Evolutionary conservation across 2,797 vertebrate species (phyloP).

Genomic region (Micromesistius poutassou): DNA sequence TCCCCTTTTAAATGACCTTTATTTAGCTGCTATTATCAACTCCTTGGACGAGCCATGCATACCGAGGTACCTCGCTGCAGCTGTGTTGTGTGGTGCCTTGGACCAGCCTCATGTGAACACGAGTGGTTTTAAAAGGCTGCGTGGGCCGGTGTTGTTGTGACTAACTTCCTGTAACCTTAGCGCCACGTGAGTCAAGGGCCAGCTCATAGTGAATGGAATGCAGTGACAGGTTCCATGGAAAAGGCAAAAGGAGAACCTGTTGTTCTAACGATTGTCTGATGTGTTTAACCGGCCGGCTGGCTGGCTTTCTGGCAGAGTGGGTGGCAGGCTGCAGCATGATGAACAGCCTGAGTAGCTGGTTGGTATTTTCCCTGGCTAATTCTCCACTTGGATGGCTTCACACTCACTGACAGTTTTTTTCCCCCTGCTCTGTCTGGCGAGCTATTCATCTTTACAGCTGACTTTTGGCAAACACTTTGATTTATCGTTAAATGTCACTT

Average conservation of each 20-base stretch:
- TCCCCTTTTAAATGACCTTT: neutral
- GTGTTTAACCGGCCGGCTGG: slow-evolving; percentile 29
- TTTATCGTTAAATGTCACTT: slow-evolving; percentile 10
- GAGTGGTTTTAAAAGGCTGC: slow-evolving; percentile 35
- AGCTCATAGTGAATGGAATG: slow-evolving; percentile 61
- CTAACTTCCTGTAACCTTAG: slow-evolving; percentile 57
- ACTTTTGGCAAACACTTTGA: slow-evolving; percentile 9
- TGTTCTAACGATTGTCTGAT: slow-evolving; percentile 45
- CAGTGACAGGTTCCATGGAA: slow-evolving; percentile 64
- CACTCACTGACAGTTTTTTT: slow-evolving; percentile 17
- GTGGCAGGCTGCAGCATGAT: slow-evolving; percentile 37
- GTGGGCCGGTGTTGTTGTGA: slow-evolving; percentile 50
- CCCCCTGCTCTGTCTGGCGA: slow-evolving; percentile 1
- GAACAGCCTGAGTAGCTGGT: slow-evolving; percentile 19
- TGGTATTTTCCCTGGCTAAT: slow-evolving; percentile 22
- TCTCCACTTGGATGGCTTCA: slow-evolving; percentile 17
- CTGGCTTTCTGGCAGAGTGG: slow-evolving; percentile 42
- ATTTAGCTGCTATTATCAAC: neutral
- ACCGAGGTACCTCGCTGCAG: slow-evolving; percentile 29
- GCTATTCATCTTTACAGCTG: slow-evolving; percentile 12
- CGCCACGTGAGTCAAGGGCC: slow-evolving; percentile 58
- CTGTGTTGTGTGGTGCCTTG: slow-evolving; percentile 34
- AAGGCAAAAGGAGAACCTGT: slow-evolving; percentile 43
- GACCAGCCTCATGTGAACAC: slow-evolving; percentile 28
- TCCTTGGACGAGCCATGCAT: neutral